A percentile compares a stretch with the other conserved stretches of the same genome.
Evolutionary conservation across 2,888 invertebrate genomes (phyloP).

Genomic region (Epistrophe grossulariae): DNA sequence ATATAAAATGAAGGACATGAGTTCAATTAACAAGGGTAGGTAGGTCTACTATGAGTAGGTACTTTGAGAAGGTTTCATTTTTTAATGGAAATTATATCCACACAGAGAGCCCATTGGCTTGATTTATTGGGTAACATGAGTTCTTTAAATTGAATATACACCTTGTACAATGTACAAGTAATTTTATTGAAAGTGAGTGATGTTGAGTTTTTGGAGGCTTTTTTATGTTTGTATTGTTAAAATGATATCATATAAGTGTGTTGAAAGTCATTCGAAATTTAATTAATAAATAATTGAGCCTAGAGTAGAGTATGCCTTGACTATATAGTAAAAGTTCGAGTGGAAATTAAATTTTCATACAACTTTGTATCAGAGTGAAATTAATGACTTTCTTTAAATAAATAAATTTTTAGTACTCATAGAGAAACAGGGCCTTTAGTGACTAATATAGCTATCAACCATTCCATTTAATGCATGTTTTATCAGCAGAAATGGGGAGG

Average conservation of each 20-base stretch:
- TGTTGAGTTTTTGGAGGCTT: background rate
- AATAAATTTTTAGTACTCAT: too few relatives aligned
- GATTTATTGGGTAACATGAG: slow-evolving; percentile 14
- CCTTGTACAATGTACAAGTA: background rate
- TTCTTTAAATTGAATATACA: background rate
- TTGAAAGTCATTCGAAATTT: background rate
- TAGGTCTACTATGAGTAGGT: too few relatives aligned
- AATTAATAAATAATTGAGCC: background rate
- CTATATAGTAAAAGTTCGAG: too few relatives aligned
- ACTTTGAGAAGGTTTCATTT: slow-evolving; percentile 20
- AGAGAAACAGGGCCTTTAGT: too few relatives aligned
- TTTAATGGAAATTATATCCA: slow-evolving; percentile 27
- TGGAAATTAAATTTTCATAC: too few relatives aligned
- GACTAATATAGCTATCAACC: too few relatives aligned
- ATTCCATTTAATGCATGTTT: too few relatives aligned
- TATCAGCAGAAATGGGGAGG: too few relatives aligned
- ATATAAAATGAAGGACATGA: slow-evolving; percentile 11
- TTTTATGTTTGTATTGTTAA: background rate
- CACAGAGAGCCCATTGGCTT: background rate
- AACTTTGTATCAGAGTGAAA: too few relatives aligned
- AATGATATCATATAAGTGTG: background rate
- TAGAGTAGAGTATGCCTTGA: background rate
- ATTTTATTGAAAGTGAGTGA: background rate
- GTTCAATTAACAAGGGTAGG: slow-evolving; percentile 28
- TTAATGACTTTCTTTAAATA: too few relatives aligned